Conservation (phyloP, 1,140 invertebrate genomes). For the Colletes latitarsis region DNA sequence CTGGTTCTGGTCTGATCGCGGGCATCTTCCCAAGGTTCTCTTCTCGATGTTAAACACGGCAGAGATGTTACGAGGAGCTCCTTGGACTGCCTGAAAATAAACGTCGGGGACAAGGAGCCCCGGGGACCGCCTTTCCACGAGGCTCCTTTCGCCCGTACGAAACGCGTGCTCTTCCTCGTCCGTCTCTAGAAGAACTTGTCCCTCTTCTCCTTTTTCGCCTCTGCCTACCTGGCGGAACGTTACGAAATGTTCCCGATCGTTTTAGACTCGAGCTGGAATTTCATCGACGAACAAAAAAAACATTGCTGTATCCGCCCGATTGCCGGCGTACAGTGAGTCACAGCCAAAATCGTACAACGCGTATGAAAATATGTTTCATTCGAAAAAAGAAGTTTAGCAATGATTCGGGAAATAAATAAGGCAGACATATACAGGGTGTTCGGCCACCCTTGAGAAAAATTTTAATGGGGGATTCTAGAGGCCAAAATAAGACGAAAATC, state of each 20-base stretch:
- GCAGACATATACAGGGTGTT: no score
- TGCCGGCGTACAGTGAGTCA: no score
- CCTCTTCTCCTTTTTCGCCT: not conserved
- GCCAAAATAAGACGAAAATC: no score
- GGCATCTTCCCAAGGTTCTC: constrained; percentile 63
- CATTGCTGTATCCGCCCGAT: not conserved
- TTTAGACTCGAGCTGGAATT: constrained; percentile 57
- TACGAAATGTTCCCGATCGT: constrained; percentile 57
- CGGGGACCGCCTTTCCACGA: constrained; percentile 46
- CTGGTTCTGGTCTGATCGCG: constrained; percentile 69
- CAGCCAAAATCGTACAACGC: no score
- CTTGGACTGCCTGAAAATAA: constrained; percentile 67
- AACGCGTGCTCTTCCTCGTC: constrained; percentile 1
- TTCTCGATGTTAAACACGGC: constrained; percentile 54
- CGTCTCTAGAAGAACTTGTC: not conserved
- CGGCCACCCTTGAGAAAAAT: no score
- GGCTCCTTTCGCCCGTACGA: constrained; percentile 31
- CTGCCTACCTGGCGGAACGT: constrained; percentile 50
- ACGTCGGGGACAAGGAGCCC: constrained; percentile 63
- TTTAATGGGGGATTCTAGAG: no score
- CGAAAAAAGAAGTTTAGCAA: no score
- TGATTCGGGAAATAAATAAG: no score
- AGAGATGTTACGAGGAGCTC: constrained; percentile 56
- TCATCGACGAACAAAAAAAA: constrained; percentile 41
- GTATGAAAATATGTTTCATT: no score